These are phyloP conservation scores for Calephelis virginiensis DNA, from an alignment of 1,140 invertebrate genomes.

Conservation along the genomic window DNA sequence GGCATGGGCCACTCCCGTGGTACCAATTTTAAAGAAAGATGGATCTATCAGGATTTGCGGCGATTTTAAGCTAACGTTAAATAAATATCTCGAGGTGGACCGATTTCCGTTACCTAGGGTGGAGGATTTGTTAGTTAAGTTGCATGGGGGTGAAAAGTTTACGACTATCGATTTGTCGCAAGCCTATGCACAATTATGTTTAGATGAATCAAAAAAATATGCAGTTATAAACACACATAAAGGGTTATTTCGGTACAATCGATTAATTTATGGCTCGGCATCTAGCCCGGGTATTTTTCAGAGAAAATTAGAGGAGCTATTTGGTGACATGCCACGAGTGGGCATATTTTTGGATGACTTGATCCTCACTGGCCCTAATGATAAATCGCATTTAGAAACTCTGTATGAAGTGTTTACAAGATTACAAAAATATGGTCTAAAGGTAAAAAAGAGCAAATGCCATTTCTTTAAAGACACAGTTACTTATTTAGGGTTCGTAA, in stretches of 20 bases:
- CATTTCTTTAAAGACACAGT: slow-evolving; percentile 23
- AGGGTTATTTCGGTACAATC: not conserved
- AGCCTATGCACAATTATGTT: slow-evolving; percentile 54
- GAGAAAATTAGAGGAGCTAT: slow-evolving; percentile 6
- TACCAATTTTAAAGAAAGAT: slow-evolving; percentile 43
- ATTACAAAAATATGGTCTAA: slow-evolving; percentile 29
- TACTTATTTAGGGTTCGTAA: slow-evolving; percentile 29
- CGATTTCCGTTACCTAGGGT: slow-evolving; percentile 53
- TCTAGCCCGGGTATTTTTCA: slow-evolving; percentile 35
- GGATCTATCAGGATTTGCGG: slow-evolving; percentile 37
- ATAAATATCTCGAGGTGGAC: slow-evolving; percentile 49
- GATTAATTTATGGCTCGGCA: not conserved
- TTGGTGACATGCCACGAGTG: slow-evolving; percentile 31
- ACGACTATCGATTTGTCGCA: slow-evolving; percentile 56
- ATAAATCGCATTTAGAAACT: slow-evolving; percentile 22
- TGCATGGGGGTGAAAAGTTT: slow-evolving; percentile 47
- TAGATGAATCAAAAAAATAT: not conserved
- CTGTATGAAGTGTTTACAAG: slow-evolving; percentile 29
- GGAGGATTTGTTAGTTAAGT: slow-evolving; percentile 47
- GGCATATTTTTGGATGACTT: slow-evolving; percentile 42
- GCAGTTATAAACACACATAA: slow-evolving; percentile 5
- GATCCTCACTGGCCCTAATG: slow-evolving; percentile 28
- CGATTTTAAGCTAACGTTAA: slow-evolving; percentile 41
- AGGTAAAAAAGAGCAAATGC: slow-evolving; percentile 29
- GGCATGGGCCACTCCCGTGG: slow-evolving; percentile 39